These are phyloP conservation scores for Psittacula cyanocephala DNA, from an alignment of 2,113 vertebrate genomes.

Conservation along the genomic window DNA sequence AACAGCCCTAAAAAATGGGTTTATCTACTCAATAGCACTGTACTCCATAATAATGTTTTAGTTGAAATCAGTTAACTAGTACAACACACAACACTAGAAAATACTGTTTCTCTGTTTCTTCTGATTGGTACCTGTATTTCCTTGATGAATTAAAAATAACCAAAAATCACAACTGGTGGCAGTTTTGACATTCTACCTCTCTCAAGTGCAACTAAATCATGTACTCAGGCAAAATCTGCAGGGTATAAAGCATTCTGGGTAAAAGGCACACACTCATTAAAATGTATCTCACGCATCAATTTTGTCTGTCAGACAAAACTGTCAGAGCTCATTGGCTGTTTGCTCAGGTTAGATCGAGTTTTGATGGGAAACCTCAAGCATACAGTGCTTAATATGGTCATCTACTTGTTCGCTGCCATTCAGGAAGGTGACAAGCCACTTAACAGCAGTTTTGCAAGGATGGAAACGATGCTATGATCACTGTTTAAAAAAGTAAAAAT, in stretches of 20 bases:
- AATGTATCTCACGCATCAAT: slow-evolving; percentile 5
- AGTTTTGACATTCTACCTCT: neutral
- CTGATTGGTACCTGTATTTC: neutral
- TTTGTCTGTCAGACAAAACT: neutral
- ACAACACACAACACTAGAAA: neutral
- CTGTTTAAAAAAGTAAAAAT: neutral
- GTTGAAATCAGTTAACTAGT: neutral
- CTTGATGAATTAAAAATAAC: neutral
- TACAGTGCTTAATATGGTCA: neutral
- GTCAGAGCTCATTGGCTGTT: slow-evolving; percentile 32
- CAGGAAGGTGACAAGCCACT: neutral
- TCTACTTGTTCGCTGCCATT: neutral
- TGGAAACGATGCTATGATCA: accelerated
- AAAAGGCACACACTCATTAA: neutral
- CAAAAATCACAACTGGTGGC: neutral
- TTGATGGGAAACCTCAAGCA: neutral
- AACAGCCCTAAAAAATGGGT: neutral
- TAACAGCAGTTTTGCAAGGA: neutral
- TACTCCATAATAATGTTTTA: neutral
- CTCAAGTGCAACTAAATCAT: neutral
- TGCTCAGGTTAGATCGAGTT: neutral
- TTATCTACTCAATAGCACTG: neutral
- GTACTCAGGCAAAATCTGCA: neutral
- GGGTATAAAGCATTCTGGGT: neutral
- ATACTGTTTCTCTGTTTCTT: neutral